A percentile compares a stretch with the other conserved stretches of the same genome.
phyloP scores from a whole-genome alignment of 2,113 vertebrate species.

The Ochotona curzoniae region DNA sequence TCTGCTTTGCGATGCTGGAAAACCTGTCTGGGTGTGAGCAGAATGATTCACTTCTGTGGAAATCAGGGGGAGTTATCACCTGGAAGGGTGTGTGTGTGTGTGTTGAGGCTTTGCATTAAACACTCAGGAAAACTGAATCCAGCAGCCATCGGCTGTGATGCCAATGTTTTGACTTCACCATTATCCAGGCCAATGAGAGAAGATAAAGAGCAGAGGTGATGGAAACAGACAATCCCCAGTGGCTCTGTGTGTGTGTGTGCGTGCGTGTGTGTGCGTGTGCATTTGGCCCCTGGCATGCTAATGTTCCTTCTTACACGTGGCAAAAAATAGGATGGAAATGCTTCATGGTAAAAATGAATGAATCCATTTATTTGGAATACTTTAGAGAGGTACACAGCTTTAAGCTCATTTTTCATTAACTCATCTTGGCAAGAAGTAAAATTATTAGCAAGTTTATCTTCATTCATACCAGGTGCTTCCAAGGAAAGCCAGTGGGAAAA shows the following conservation, averaged over 20 bases:
- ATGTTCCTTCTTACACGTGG: not conserved
- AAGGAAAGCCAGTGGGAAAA: no score
- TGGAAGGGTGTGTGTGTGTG: not conserved
- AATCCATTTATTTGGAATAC: not conserved
- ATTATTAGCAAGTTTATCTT: not conserved
- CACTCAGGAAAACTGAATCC: not conserved
- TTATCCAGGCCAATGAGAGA: not conserved
- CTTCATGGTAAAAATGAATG: not conserved
- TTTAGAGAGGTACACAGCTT: not conserved
- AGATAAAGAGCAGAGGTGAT: not conserved
- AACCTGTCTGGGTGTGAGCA: not conserved
- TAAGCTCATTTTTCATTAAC: not conserved
- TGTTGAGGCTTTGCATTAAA: not conserved
- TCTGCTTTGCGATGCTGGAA: not conserved
- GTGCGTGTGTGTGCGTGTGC: not conserved
- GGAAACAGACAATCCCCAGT: not conserved
- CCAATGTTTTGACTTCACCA: not conserved
- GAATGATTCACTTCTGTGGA: constrained; percentile 57
- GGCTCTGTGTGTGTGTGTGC: not conserved
- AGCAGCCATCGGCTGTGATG: accelerated
- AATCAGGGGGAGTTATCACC: not conserved
- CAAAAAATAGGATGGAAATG: not conserved
- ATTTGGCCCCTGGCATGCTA: not conserved
- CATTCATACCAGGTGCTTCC: not conserved
- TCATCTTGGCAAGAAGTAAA: not conserved